A percentile compares a stretch with the other conserved stretches of the same genome.
Evolutionary conservation across 2,113 vertebrate species (phyloP).

Genomic region (Egretta garzetta): DNA sequence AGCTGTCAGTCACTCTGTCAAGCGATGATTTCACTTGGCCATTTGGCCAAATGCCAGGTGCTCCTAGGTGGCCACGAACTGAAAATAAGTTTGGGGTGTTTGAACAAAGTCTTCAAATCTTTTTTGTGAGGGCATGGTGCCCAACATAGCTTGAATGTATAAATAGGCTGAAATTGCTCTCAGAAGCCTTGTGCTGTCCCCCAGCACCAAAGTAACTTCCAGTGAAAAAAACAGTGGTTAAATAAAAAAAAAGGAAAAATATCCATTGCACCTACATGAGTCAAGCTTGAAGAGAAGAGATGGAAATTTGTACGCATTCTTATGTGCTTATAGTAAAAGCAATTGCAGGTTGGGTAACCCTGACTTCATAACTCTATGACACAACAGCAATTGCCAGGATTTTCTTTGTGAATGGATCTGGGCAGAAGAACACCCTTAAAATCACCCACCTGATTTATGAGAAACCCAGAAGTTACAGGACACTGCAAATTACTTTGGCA

Average conservation of each 20-base stretch:
- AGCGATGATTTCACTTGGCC: neutral
- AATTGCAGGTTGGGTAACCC: neutral
- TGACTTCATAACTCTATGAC: neutral
- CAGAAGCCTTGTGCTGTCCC: neutral
- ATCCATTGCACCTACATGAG: neutral
- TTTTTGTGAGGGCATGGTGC: neutral
- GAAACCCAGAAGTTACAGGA: neutral
- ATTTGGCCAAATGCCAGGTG: neutral
- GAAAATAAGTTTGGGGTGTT: neutral
- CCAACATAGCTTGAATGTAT: neutral
- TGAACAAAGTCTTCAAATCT: neutral
- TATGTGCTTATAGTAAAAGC: neutral
- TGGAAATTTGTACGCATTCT: fast-evolving
- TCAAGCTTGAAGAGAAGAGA: neutral
- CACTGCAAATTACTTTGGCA: neutral
- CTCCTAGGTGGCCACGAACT: neutral
- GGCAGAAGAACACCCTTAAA: neutral
- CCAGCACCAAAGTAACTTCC: neutral
- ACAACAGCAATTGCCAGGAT: neutral
- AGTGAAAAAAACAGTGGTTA: neutral
- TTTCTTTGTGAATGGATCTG: neutral
- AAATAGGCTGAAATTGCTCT: neutral
- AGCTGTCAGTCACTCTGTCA: conserved; percentile 2
- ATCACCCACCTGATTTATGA: neutral
- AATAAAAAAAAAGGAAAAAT: neutral